phyloP scores from a whole-genome alignment of 2,797 vertebrate genomes.

The Sparus aurata region DNA sequence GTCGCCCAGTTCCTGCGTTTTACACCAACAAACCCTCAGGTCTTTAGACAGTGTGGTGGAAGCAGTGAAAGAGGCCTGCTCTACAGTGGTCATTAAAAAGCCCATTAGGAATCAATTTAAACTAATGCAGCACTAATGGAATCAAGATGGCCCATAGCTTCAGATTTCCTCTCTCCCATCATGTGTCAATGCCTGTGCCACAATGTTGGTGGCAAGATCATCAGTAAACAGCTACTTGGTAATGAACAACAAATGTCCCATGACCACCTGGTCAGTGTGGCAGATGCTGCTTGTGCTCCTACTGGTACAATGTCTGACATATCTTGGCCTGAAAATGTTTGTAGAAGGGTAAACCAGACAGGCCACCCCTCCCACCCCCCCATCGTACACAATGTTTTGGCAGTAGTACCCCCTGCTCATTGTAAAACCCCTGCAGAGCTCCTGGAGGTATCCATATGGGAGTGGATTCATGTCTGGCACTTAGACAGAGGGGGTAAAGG shows the following conservation, averaged over 20 bases:
- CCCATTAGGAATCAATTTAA: conserved; percentile 82
- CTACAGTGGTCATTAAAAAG: conserved; percentile 73
- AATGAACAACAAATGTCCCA: conserved; percentile 61
- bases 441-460: conserved; percentile 68
- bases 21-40: conserved; percentile 27
- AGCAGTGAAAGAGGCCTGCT: conserved; percentile 49
- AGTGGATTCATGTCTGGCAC: conserved; percentile 70
- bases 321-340: conserved; percentile 47
- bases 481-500: conserved; percentile 52
- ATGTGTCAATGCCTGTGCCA: conserved; percentile 34
- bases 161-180: conserved; percentile 36
- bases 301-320: conserved; percentile 37
- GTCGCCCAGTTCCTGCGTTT: conserved; percentile 25
- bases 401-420: conserved; percentile 50
- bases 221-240: conserved; percentile 47
- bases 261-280: conserved; percentile 46
- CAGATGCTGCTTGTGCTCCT: conserved; percentile 44
- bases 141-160: conserved; percentile 69
- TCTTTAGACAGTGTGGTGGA: conserved; percentile 38
- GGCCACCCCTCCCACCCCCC: background rate
- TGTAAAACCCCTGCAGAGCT: conserved; percentile 61
- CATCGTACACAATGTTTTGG: conserved; percentile 46
- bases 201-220: conserved; percentile 31
- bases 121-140: conserved; percentile 78
- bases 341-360: conserved; percentile 49